phyloP scores from a whole-genome alignment of 2,888 invertebrate species.

The Mythimna ferrago region DNA sequence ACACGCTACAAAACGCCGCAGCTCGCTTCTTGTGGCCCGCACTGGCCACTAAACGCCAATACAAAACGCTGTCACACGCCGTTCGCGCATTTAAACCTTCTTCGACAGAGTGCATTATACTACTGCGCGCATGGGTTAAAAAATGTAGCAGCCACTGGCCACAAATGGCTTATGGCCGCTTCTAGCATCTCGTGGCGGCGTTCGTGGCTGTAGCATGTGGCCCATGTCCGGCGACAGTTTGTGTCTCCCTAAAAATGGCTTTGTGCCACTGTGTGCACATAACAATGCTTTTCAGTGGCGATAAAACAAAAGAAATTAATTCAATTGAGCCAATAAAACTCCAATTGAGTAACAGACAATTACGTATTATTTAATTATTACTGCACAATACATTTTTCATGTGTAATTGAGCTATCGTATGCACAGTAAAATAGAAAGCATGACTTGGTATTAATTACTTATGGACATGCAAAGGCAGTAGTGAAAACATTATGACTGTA shows the following conservation, averaged over 20 bases:
- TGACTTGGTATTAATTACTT: conserved; percentile 43
- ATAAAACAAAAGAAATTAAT: neutral
- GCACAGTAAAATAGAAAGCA: conserved; percentile 56
- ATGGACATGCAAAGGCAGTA: conserved; percentile 54
- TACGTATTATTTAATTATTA: neutral
- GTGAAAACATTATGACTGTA: conserved; percentile 38
- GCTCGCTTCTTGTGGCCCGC: too few species aligned
- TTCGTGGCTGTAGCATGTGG: too few species aligned
- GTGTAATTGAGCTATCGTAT: conserved; percentile 20
- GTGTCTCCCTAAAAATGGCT: neutral
- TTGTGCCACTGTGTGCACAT: neutral
- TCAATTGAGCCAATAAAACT: conserved; percentile 1
- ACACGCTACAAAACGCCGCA: too few species aligned
- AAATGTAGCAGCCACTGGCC: too few species aligned
- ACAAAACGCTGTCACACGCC: too few species aligned
- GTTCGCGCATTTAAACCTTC: too few species aligned
- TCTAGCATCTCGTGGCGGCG: too few species aligned
- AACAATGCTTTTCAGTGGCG: neutral
- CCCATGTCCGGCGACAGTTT: neutral
- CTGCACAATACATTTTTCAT: conserved; percentile 10
- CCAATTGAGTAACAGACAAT: conserved; percentile 2
- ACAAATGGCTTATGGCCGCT: too few species aligned
- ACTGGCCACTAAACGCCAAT: too few species aligned
- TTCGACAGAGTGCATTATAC: too few species aligned
- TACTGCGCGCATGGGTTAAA: too few species aligned